phyloP scores from a whole-genome alignment of 2,113 vertebrate genomes.

The Orycteropus afer region DNA sequence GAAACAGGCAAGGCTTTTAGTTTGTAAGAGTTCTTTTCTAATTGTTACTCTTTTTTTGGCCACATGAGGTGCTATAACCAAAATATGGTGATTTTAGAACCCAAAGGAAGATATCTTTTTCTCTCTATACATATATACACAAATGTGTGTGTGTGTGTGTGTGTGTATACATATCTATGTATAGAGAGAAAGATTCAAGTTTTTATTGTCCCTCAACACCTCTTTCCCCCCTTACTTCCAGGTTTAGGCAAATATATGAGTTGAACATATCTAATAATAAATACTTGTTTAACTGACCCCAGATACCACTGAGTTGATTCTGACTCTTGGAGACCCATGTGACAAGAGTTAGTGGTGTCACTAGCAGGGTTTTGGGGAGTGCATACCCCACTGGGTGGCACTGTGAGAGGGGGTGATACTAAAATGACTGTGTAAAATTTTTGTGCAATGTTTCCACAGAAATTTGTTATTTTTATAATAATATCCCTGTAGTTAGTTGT shows the following conservation, averaged over 20 bases:
- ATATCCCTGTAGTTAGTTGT: too few species aligned
- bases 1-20: not conserved
- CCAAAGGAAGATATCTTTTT: not conserved
- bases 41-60: not conserved
- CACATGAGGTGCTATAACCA: not conserved
- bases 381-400: too few species aligned
- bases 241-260: not conserved
- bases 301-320: not conserved
- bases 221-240: not conserved
- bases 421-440: too few species aligned
- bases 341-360: not conserved
- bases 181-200: too few species aligned
- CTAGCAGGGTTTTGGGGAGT: too few species aligned
- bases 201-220: not conserved
- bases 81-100: not conserved
- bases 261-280: not conserved
- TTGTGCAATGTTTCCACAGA: too few species aligned
- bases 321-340: not conserved
- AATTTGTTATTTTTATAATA: too few species aligned
- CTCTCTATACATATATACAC: too few species aligned
- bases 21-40: constrained; percentile 39
- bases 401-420: too few species aligned
- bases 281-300: not conserved
- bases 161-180: too few species aligned
- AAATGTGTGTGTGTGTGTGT: too few species aligned